Conservation (phyloP, 2,113 vertebrate genomes). For the Amphiprion percula region DNA sequence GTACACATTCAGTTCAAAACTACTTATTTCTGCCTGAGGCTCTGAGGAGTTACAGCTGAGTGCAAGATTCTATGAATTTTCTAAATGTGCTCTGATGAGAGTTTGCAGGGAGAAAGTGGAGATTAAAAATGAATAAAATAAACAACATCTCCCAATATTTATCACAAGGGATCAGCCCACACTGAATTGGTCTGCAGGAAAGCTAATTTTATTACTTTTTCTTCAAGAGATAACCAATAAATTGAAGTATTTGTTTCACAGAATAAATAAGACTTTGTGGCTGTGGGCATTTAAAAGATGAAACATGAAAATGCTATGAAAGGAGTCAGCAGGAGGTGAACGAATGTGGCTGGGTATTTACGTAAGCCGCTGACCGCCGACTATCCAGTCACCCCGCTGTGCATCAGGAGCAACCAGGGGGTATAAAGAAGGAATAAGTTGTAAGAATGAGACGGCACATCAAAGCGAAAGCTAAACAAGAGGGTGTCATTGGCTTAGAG, state of each 20-base stretch:
- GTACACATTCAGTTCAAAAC: constrained; percentile 26
- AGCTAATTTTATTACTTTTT: constrained; percentile 5
- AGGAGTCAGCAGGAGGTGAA: background rate
- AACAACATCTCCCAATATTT: constrained; percentile 26
- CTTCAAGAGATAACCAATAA: background rate
- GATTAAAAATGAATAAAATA: constrained; percentile 57
- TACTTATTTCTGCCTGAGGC: constrained; percentile 46
- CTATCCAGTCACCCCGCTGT: constrained; percentile 26
- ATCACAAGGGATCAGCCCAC: constrained; percentile 30
- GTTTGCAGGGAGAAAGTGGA: constrained; percentile 12
- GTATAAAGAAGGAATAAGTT: constrained; percentile 17
- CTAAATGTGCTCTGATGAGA: constrained; percentile 41
- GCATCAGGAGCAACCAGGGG: constrained; percentile 10
- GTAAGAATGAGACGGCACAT: constrained; percentile 56
- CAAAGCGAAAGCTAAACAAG: constrained; percentile 47
- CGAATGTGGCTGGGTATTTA: constrained; percentile 21
- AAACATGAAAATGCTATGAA: constrained; percentile 42
- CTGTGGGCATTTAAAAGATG: constrained; percentile 7
- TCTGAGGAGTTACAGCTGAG: constrained; percentile 9
- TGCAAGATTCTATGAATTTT: constrained; percentile 18
- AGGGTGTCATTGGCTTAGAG: constrained; percentile 64
- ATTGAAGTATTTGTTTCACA: constrained; percentile 9
- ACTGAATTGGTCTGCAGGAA: background rate
- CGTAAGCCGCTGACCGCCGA: constrained; percentile 53
- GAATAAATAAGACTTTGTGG: constrained; percentile 16